Base-by-base conservation (phyloP, 2,888 invertebrate genomes). In the Carpatolechia fugitivella region DNA sequence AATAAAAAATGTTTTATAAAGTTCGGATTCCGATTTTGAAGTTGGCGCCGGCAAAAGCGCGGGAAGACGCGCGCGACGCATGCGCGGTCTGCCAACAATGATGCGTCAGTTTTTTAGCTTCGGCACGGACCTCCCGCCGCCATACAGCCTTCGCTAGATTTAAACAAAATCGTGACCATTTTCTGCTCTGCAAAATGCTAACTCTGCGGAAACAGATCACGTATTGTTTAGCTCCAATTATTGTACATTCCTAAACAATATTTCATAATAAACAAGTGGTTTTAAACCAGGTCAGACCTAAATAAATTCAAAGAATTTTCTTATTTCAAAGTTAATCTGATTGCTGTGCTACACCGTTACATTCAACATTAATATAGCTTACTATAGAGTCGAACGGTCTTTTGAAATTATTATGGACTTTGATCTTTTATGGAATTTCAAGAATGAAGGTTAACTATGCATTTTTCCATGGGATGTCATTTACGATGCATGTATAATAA, bases 71-170 rank as follows among this genome's bases (percentile, higher is more conserved):
- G 84, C 82, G 80, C 72, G 64, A 70, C 74, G 78, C 83, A 77
- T 81, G 85, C 83, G 83, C 80, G 72, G 65, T 66, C 65, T 71
- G 68, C 74, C 74, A 77, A 78, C 77, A 81, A 81, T 85, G 83
- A 79, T 77, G 68, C 57, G 70, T 58, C 55, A 54, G 60, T 71
- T 74, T 80, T 80, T 69, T 64, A 56, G 55, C 55, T n/a, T 11
- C 18, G 61, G 69, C 72, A 69, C 63, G 69, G 72, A 70, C 71
- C 76, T 78, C 79, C 74, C 76, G 72, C 74, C 76, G 72, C 75
- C 76, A 74, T 74, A 72, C 72, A 80, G 76, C 78, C 78, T 77
- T 65, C 65, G 66, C 68, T 65, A 65, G 58, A 63, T 60, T 16
- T 11, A 10, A 47, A 49, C 31, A 3, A 24, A 41, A 69, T 74